phyloP scores from a whole-genome alignment of 2,113 vertebrate species.

The Malurus alboscapulatus region DNA sequence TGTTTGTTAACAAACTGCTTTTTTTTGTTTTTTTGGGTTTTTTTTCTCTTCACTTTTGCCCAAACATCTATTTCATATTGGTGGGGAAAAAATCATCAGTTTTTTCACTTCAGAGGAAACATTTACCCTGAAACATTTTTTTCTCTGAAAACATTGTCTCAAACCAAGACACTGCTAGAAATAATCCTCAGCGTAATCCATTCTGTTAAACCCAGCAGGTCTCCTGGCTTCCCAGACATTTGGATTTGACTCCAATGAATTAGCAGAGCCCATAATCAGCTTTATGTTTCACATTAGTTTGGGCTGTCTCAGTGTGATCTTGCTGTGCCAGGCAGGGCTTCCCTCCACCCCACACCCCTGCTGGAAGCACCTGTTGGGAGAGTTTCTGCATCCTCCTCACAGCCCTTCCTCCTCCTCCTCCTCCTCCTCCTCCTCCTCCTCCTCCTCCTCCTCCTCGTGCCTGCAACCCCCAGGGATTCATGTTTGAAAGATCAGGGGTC shows the following conservation, averaged over 20 bases:
- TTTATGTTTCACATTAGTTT: not conserved
- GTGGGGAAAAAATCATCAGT: no score
- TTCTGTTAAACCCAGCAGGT: not conserved
- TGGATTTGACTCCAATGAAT: not conserved
- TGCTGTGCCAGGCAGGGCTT: not conserved
- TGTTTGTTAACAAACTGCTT: no score
- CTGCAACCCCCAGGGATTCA: not conserved
- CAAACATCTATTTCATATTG: no score
- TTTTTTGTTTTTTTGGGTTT: no score
- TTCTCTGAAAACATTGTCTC: no score
- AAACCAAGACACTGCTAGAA: not conserved
- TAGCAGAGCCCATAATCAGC: not conserved
- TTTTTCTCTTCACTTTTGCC: no score
- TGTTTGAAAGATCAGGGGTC: not conserved
- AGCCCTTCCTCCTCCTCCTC: not conserved
- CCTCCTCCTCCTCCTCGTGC: not conserved
- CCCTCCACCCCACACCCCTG: not conserved
- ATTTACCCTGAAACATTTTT: no score
- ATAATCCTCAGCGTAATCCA: conserved; percentile 19
- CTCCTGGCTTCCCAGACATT: not conserved
- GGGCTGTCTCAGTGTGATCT: not conserved
- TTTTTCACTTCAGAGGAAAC: no score
- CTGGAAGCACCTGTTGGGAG: not conserved
- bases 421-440: not conserved
- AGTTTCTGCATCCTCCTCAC: not conserved